These are phyloP conservation scores for Gymnarchus niloticus DNA, from an alignment of 2,113 vertebrate species.

Conservation along the genomic window DNA sequence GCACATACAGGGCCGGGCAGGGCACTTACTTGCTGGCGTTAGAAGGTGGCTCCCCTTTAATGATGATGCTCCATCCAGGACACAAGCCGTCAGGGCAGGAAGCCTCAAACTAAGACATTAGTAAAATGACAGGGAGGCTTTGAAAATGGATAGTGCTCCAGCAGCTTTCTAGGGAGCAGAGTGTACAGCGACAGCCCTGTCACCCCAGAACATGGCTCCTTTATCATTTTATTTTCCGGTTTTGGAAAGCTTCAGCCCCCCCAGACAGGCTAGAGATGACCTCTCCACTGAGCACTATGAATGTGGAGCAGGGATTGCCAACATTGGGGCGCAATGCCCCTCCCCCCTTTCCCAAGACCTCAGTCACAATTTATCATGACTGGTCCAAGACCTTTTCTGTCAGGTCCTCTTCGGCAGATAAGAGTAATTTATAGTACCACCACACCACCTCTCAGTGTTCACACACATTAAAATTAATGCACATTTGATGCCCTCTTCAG, in stretches of 20 bases:
- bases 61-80: slow-evolving; percentile 66
- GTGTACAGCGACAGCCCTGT: neutral
- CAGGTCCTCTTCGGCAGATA: no score
- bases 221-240: neutral
- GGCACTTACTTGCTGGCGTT: slow-evolving; percentile 58
- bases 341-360: no score
- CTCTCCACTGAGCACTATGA: no score
- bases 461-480: no score
- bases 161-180: neutral
- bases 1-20: neutral
- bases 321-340: no score
- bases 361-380: no score
- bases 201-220: neutral
- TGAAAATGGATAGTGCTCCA: neutral
- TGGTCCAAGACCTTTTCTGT: no score
- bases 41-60: slow-evolving; percentile 60
- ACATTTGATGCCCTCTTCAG: no score
- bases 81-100: slow-evolving; percentile 65
- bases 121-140: neutral
- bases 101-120: slow-evolving; percentile 64
- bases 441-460: no score
- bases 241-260: neutral
- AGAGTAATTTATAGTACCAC: no score
- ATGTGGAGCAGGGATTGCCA: no score
- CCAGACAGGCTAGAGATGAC: no score